Conservation (phyloP, 2,797 vertebrate species). For the Bryconaethiops microstoma region DNA sequence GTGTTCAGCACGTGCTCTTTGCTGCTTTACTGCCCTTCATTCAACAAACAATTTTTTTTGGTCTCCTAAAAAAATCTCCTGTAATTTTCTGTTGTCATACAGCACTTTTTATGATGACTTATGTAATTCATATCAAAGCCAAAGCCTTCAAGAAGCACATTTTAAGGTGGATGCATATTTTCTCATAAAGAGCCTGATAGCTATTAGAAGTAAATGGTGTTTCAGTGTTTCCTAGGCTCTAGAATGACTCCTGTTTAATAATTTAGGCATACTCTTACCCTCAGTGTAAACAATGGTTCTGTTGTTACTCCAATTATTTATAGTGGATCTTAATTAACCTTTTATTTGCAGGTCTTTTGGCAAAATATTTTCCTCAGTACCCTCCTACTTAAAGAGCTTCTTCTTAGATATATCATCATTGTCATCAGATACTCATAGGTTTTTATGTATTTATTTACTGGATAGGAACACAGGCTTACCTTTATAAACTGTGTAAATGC, state of each 20-base stretch:
- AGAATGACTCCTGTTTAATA: constrained; percentile 18
- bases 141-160: background rate
- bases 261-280: constrained; percentile 6
- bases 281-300: constrained; percentile 20
- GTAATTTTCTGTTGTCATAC: background rate
- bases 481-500: too few species aligned
- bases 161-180: background rate
- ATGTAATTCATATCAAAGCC: constrained; percentile 17
- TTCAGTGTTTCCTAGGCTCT: constrained; percentile 15
- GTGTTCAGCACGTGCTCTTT: constrained; percentile 27
- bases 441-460: too few species aligned
- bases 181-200: background rate
- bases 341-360: constrained; percentile 22
- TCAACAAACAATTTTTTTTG: constrained; percentile 7
- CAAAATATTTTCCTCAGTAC: constrained; percentile 8
- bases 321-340: constrained; percentile 9
- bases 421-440: background rate
- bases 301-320: background rate
- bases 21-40: background rate
- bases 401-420: background rate
- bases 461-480: too few species aligned
- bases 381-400: constrained; percentile 13
- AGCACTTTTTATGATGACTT: background rate
- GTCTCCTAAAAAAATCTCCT: constrained; percentile 12
- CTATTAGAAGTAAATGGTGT: constrained; percentile 14